phyloP scores from a whole-genome alignment of 2,888 invertebrate genomes.

The Acronicta aceris region DNA sequence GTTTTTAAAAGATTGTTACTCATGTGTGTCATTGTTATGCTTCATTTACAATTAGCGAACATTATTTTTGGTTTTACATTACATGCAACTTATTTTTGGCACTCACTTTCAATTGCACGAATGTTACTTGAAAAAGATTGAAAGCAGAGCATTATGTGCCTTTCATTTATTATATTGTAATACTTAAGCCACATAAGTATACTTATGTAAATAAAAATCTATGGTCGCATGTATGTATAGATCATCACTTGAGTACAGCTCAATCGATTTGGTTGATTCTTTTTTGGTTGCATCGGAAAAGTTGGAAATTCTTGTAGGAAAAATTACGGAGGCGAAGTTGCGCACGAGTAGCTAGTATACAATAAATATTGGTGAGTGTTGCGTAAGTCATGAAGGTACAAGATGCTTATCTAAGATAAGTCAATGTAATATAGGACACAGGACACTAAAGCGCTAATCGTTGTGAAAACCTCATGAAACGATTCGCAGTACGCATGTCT shows the following conservation, averaged over 20 bases:
- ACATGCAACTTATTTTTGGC: conserved; percentile 38
- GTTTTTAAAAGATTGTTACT: conserved; percentile 54
- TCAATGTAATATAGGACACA: conserved; percentile 4
- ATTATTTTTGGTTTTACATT: conserved; percentile 46
- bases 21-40: conserved; percentile 41
- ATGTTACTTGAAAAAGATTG: conserved; percentile 8
- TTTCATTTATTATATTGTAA: conserved; percentile 5
- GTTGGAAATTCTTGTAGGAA: too few species aligned
- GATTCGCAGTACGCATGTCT: conserved; percentile 4
- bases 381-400: neutral
- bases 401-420: conserved; percentile 12
- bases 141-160: neutral
- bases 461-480: conserved; percentile 34
- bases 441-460: conserved; percentile 19
- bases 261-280: too few species aligned
- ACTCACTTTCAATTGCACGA: conserved; percentile 18
- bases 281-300: too few species aligned
- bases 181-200: too few species aligned
- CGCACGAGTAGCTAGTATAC: neutral
- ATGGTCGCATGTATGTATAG: too few species aligned
- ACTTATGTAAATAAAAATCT: too few species aligned
- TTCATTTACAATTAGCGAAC: conserved; percentile 42
- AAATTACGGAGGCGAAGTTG: too few species aligned
- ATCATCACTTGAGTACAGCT: too few species aligned
- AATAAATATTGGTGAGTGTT: conserved; percentile 16